Percentiles rank a stretch among this genome's conserved stretches.
Conservation (phyloP, 2,113 vertebrate species). For the Pomatostomus ruficeps region DNA sequence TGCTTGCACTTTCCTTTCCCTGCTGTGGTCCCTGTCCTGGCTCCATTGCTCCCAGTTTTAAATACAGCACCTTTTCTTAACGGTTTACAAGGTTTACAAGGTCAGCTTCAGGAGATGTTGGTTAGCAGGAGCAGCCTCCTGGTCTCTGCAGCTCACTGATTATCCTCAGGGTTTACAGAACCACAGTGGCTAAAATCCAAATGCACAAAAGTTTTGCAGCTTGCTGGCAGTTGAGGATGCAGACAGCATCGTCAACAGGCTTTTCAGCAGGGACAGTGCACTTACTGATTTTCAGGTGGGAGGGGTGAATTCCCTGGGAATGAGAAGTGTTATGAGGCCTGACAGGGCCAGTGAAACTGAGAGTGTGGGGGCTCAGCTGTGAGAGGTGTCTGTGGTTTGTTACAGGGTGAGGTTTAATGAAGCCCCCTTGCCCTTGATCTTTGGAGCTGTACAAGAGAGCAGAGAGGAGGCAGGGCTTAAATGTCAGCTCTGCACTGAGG, state of each 20-base stretch:
- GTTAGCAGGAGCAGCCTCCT: neutral
- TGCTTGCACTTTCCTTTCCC: neutral
- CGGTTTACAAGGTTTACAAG: neutral
- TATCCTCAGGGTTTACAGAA: neutral
- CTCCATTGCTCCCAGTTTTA: neutral
- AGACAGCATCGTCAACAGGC: neutral
- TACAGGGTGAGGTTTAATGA: neutral
- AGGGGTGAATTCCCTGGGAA: neutral
- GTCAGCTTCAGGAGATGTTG: neutral
- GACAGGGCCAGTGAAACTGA: neutral
- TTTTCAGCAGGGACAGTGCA: neutral
- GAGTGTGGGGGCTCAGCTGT: neutral
- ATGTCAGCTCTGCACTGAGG: neutral
- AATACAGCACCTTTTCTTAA: neutral
- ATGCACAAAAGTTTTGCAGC: neutral
- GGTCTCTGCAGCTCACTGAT: neutral
- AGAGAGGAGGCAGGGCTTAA: neutral
- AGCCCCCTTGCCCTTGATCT: neutral
- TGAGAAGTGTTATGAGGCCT: neutral
- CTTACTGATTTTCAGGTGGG: neutral
- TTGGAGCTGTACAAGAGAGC: neutral
- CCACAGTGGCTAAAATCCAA: neutral
- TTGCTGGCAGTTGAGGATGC: neutral
- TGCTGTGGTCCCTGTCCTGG: neutral
- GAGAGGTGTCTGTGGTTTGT: neutral